Evolutionary conservation across 2,888 invertebrate genomes (phyloP), one percentile per base, ranked within the genome.

Genomic region (Melieria picta): DNA sequence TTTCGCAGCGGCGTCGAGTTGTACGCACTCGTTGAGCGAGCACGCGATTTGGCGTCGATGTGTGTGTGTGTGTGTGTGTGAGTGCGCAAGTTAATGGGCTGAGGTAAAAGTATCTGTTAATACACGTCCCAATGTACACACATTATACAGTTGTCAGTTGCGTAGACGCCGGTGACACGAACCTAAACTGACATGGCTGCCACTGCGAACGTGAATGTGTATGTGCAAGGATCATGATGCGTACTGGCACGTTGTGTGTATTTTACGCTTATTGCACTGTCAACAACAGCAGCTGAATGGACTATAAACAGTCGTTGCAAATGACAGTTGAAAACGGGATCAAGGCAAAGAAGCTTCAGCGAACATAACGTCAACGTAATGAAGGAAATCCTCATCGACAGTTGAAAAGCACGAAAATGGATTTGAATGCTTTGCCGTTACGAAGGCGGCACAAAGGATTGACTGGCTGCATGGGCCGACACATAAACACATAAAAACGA

Each of bases 301-400:
- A 50, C 9, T 10, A 50, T 11, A 50, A 52, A 7, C 5, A 52
- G 5, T 52, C 13, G 52, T 7, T 30, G 13, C 11, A 52, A 52
- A 52, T 9, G 52, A n/a, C 13, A 52, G 13, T 4, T 7, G 10
- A 52, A 52, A 52, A 52, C 13, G 10, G 11, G 52, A 4, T 52
- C 7, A 50, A n/a, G 52, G 11, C 50, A 10, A 50, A 50, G 45
- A 30, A 3, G 30, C 30, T 30, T 30, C 30, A 30, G 30, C 30
- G 30, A 30, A 30, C 30, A 30, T 30, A 30, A 30, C 30, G 30
- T 30, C 30, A 30, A 30, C 30, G 30, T 30, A 30, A 30, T 30
- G 30, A 30, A 30, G 57, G n/a, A 66, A 66, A 58, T 66, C 66
- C 57, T 42, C 58, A 58, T 46, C 6, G 11, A 13, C n/a, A 13